A percentile compares a stretch with the other conserved stretches of the same genome.
Conservation (phyloP, 2,797 vertebrate species). For the Etheostoma nigrum region DNA sequence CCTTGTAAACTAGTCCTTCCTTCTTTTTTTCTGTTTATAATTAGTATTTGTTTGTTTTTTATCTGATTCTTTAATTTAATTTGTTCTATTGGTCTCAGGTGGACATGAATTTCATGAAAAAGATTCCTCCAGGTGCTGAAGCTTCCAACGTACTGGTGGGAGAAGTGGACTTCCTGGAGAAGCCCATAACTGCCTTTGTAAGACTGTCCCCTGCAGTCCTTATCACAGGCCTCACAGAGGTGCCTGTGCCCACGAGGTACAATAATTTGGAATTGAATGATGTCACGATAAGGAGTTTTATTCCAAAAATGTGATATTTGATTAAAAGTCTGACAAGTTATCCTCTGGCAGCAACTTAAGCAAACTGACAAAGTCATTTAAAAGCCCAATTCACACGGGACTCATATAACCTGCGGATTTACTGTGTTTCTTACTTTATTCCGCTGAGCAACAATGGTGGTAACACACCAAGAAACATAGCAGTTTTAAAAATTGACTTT, state of each 20-base stretch:
- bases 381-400: neutral
- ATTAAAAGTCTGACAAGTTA: neutral
- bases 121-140: constrained; percentile 95
- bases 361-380: constrained; percentile 1
- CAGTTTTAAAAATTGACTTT: neutral
- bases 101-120: constrained; percentile 99
- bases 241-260: constrained; percentile 96
- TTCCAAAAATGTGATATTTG: neutral
- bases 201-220: constrained; percentile 94
- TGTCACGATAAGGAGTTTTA: neutral
- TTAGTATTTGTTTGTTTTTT: neutral
- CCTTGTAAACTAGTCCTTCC: neutral
- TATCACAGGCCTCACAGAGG: constrained; percentile 95
- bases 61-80: constrained; percentile 2
- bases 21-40: neutral
- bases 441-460: neutral
- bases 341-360: neutral
- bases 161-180: constrained; percentile 96
- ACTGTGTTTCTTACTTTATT: neutral
- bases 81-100: constrained; percentile 82
- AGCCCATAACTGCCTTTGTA: constrained; percentile 95
- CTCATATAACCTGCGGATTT: constrained; percentile 10
- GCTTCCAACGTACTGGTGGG: constrained; percentile 97
- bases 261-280: constrained; percentile 1
- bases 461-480: neutral